Conservation (phyloP, 2,797 vertebrate genomes). For the Rousettus madagascariensis region DNA sequence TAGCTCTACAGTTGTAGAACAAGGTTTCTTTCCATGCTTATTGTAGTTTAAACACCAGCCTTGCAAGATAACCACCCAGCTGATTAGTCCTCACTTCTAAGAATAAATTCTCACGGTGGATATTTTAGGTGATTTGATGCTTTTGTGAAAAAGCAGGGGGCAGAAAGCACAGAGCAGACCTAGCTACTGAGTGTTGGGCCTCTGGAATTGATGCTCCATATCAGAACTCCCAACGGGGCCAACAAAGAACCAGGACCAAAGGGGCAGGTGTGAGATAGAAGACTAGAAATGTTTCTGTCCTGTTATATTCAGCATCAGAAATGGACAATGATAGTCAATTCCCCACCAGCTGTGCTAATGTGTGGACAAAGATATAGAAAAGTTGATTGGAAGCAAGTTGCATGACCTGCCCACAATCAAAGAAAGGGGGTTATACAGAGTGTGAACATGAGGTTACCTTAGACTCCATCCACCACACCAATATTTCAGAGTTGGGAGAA, state of each 20-base stretch:
- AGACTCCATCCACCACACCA: neutral
- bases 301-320: neutral
- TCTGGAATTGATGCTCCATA: neutral
- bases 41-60: neutral
- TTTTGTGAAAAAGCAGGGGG: neutral
- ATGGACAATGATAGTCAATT: too few species aligned
- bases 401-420: neutral
- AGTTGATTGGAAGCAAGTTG: neutral
- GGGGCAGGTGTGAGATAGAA: neutral
- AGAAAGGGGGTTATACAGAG: neutral
- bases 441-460: neutral
- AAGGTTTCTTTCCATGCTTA: neutral
- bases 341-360: too few species aligned
- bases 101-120: neutral
- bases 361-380: neutral
- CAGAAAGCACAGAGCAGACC: neutral
- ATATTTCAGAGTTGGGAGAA: neutral
- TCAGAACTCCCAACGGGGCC: neutral
- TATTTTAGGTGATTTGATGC: neutral
- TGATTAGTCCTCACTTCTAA: neutral
- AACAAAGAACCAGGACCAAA: neutral
- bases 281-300: neutral
- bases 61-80: neutral
- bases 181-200: neutral
- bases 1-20: neutral